phyloP scores from a whole-genome alignment of 2,113 vertebrate species.

The Acrocephalus arundinaceus region DNA sequence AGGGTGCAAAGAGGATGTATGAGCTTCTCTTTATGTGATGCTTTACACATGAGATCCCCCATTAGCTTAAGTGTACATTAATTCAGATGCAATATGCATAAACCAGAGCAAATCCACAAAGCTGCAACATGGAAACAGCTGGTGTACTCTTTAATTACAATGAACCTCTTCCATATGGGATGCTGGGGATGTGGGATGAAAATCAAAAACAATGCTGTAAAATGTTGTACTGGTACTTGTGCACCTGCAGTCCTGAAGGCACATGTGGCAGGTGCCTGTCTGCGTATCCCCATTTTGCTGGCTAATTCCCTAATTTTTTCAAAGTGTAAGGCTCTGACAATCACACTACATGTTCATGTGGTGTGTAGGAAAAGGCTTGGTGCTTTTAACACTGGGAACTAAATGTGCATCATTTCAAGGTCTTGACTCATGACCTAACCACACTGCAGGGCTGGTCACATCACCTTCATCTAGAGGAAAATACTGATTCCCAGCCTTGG shows the following conservation, averaged over 20 bases:
- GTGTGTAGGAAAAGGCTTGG: neutral
- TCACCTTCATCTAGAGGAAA: neutral
- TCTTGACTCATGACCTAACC: neutral
- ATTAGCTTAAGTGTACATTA: neutral
- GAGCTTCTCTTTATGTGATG: neutral
- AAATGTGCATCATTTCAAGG: fast-evolving
- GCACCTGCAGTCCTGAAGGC: neutral
- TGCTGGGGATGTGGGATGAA: neutral
- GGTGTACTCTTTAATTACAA: neutral
- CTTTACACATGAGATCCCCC: neutral
- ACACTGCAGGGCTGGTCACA: neutral
- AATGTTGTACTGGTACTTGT: neutral
- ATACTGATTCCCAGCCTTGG: neutral
- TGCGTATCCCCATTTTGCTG: neutral
- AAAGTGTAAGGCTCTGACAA: neutral
- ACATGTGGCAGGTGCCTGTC: neutral
- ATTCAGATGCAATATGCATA: neutral
- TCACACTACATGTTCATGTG: neutral
- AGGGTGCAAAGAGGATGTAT: neutral
- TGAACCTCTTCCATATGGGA: neutral
- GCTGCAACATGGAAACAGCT: neutral
- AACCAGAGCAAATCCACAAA: neutral
- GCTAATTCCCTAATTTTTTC: neutral
- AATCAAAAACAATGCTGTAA: neutral
- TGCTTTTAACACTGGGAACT: neutral